A percentile compares a stretch with the other conserved stretches of the same genome.
These are phyloP conservation scores for Tipula lateralis DNA, from an alignment of 2,888 invertebrate genomes.

Conservation along the genomic window DNA sequence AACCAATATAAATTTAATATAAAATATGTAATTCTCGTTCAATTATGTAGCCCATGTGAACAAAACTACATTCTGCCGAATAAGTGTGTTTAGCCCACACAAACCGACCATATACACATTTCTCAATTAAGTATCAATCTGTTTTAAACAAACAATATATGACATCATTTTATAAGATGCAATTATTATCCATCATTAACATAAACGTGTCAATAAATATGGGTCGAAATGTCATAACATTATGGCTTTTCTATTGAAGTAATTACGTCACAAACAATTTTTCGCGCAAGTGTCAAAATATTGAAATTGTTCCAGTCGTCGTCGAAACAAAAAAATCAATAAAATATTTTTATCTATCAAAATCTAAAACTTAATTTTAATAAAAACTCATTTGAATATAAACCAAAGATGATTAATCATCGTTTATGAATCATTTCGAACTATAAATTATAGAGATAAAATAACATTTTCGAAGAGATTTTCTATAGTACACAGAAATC, in stretches of 20 bases:
- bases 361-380: background rate
- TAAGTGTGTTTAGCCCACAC: too few relatives aligned
- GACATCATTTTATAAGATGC: background rate
- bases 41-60: too few relatives aligned
- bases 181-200: background rate
- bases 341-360: slow-evolving; percentile 31
- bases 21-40: too few relatives aligned
- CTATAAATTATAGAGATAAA: background rate
- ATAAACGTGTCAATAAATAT: background rate
- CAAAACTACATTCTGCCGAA: too few relatives aligned
- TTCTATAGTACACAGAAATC: background rate
- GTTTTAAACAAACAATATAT: background rate
- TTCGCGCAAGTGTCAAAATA: slow-evolving; percentile 35
- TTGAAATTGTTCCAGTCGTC: background rate
- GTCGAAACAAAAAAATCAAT: slow-evolving; percentile 36
- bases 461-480: background rate
- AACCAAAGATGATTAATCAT: background rate
- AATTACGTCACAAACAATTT: slow-evolving; percentile 32
- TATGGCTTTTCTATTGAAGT: background rate
- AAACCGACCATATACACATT: background rate
- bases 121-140: background rate
- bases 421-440: background rate
- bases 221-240: background rate
- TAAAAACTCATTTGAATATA: background rate
- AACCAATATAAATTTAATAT: too few relatives aligned